Evolutionary conservation across 2,888 invertebrate species (phyloP).

Genomic region (Tolmerus cingulatus): DNA sequence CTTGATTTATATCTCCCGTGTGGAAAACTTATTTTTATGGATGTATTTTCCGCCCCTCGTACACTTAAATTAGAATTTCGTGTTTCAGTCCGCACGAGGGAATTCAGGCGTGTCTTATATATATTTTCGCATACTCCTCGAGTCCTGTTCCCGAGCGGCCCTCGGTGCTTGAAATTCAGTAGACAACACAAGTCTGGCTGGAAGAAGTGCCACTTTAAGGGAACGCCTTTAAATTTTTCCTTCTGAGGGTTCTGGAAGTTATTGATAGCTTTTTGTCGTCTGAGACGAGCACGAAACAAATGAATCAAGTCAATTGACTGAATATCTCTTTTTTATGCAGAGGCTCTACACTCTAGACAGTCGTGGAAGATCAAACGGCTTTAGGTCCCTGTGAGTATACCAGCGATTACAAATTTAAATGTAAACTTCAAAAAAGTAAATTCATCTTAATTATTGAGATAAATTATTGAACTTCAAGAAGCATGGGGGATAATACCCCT

Average conservation of each 20-base stretch:
- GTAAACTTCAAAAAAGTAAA: neutral
- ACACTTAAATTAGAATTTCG: neutral
- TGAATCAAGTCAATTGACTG: neutral
- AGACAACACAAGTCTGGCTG: neutral
- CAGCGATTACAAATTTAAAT: too few relatives aligned
- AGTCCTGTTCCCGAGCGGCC: neutral
- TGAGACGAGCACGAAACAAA: neutral
- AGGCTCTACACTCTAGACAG: neutral
- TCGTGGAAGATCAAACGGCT: neutral
- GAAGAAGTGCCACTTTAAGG: neutral
- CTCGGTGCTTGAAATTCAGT: neutral
- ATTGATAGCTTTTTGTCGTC: neutral
- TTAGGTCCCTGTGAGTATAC: neutral
- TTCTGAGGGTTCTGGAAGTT: neutral
- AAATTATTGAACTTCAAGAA: too few relatives aligned
- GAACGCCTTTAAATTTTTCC: neutral
- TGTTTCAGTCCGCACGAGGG: neutral
- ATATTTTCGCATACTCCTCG: neutral
- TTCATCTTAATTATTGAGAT: too few relatives aligned
- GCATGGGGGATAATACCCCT: too few relatives aligned
- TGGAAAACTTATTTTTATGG: neutral
- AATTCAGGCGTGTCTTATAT: neutral
- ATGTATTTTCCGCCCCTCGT: neutral
- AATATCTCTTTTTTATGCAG: neutral
- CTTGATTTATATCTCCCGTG: neutral